Evolutionary conservation across 2,113 vertebrate genomes (phyloP).

Genomic region (Hippocampus barbouri): DNA sequence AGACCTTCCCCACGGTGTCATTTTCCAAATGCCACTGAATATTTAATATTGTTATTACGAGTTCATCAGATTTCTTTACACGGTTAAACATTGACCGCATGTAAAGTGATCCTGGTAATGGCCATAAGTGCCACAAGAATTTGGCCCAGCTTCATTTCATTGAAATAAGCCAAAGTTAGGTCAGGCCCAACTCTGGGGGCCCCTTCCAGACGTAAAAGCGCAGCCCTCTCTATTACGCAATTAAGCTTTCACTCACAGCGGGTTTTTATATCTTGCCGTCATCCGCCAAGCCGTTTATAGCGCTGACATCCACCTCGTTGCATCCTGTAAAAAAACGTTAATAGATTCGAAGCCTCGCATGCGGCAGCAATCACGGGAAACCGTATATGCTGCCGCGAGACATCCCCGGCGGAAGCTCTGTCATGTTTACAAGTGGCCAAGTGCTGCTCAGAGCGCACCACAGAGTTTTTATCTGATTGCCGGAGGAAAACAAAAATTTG

Average conservation of each 20-base stretch:
- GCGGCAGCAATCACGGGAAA: constrained; percentile 31
- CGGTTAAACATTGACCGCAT: background rate
- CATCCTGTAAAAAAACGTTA: constrained; percentile 7
- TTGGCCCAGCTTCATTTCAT: background rate
- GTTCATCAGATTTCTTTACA: background rate
- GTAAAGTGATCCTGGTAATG: background rate
- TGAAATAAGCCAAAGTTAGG: constrained; percentile 1
- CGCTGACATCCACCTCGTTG: background rate
- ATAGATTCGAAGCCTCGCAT: constrained; percentile 25
- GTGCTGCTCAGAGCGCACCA: constrained; percentile 22
- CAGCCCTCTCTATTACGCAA: background rate
- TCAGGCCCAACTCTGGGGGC: background rate
- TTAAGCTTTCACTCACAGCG: constrained; percentile 8
- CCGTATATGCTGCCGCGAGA: constrained; percentile 10
- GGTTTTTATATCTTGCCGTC: constrained; percentile 1
- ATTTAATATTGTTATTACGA: background rate
- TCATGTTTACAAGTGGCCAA: constrained; percentile 23
- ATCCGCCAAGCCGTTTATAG: background rate
- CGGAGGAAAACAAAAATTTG: constrained; percentile 9
- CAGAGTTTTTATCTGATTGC: constrained; percentile 22
- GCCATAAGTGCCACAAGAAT: background rate
- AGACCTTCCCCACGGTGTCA: background rate
- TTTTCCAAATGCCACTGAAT: background rate
- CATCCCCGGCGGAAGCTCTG: constrained; percentile 12
- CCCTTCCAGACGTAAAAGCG: constrained; percentile 30